Evolutionary conservation across 2,888 invertebrate genomes (phyloP).

Genomic region (Archips xylosteana): DNA sequence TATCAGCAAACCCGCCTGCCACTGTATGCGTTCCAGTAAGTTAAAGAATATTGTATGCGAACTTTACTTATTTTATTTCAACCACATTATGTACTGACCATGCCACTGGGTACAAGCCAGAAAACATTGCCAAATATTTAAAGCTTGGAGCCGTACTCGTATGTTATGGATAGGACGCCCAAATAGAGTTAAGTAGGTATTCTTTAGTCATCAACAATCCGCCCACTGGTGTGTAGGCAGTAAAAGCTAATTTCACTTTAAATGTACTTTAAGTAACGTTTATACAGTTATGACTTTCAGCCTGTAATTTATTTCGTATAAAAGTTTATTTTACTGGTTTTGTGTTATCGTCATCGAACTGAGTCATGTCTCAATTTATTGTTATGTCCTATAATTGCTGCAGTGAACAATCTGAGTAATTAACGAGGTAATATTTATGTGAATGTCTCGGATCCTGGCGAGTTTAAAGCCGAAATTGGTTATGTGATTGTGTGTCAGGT

Average conservation of each 20-base stretch:
- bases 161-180: slow-evolving; percentile 52
- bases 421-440: slow-evolving; percentile 47
- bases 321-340: slow-evolving; percentile 29
- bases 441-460: slow-evolving; percentile 52
- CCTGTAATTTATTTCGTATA: slow-evolving; percentile 18
- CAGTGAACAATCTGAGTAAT: slow-evolving; percentile 51
- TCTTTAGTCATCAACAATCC: slow-evolving; percentile 14
- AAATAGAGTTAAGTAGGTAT: slow-evolving; percentile 53
- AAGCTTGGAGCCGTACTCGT: slow-evolving; percentile 64
- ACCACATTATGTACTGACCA: slow-evolving; percentile 55
- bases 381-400: slow-evolving; percentile 48
- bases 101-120: slow-evolving; percentile 69
- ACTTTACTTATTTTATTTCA: slow-evolving; percentile 49
- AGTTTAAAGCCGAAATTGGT: slow-evolving; percentile 49
- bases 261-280: slow-evolving; percentile 24
- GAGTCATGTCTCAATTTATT: slow-evolving; percentile 48
- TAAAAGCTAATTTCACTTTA: slow-evolving; percentile 30
- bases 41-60: slow-evolving; percentile 25
- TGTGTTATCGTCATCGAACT: slow-evolving; percentile 35
- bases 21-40: slow-evolving; percentile 19
- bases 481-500: slow-evolving; percentile 60
- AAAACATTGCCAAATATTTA: slow-evolving; percentile 75
- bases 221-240: slow-evolving; percentile 19
- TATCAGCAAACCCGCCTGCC: slow-evolving; percentile 12
- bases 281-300: slow-evolving; percentile 14